Base-by-base conservation (phyloP, 30 jellyfish, hydroid and myxozoan species). In the Morbakka virulenta region DNA sequence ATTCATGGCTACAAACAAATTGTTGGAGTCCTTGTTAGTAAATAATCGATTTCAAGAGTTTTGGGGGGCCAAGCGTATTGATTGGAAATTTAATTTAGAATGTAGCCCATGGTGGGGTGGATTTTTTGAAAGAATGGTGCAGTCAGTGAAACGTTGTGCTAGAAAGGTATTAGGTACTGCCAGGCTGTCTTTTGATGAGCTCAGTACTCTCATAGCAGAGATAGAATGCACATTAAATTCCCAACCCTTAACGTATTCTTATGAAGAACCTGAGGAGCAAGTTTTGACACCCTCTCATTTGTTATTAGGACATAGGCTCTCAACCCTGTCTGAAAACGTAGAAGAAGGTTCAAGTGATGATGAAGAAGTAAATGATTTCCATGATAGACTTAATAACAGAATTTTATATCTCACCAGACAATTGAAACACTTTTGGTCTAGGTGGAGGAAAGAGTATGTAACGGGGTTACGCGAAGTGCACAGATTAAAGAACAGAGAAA, bases 21-120 rank as follows among this genome's bases (percentile, higher is more conserved):
- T 64, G 52, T 28, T 64, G 28, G 28, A 36, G 74, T 13, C 14
- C 2, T 9, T 72, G 23, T 36, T 35, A 17, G 49, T 35, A 23
- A 22, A 49, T 28, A 22, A 22, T 12, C 29, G 25, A 12, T 17
- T 49, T 48, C 78, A 72, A 48, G 50, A 41, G 6, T 3, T 3
- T 35, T 48, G 29, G 22, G 64, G 4, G 75, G 14, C n/a, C 52
- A 36, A 72, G 50, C 23, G 76, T 4, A 35, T 72, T 13, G 11
- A 35, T 14, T 72, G 79, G 76, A 36, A 22, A 72, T 72, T 72
- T 49, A 72, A 72, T 34, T 30, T 72, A 11, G 79, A 48, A 41
- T 13, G 78, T 6, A 72, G 76, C 26, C 50, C 83, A 22, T 35
- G 83, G 50, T 48, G 79, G 79, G 83, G 83, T 30, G 79, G 83